Evolutionary conservation across 35 echinoderm and acorn worm genomes (phyloP), one percentile per base, ranked within the genome.

Genomic region (Heliocidaris erythrogramma): DNA sequence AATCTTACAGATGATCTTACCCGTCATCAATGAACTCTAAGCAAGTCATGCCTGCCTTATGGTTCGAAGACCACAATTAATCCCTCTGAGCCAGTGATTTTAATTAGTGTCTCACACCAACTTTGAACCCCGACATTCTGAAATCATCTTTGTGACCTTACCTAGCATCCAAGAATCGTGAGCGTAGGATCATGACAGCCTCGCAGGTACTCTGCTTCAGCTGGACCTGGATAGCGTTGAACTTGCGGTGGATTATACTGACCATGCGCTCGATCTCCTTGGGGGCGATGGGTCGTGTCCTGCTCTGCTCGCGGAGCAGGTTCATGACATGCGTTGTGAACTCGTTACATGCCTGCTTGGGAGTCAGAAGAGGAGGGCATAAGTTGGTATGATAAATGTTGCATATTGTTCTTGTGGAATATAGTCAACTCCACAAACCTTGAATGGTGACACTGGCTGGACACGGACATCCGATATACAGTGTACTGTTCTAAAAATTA

Each of bases 271-370:
- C 98, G 85, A 99, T 99, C 95, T 99, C 98, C 92, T 99, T 99
- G 95, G 98, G 98, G 92, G 98, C 98, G 90, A 99, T 99, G 48
- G 98, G 98, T 48, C 98, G 93, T 93, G 98, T 99, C 94, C 98
- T 90, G 94, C 98, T 99, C 97, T 99, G 98, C 91, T 99, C 98
- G 56, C 98, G 96, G 85, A 99, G 96, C 92, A 99, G 97, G 92
- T 99, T 99, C 98, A 99, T 99, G 30, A 99, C 98, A 94, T 99
- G 98, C 42, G 98, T 99, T 71, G 98, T 99, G 94, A 99, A 99
- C 94, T 99, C 98, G 92, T 99, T 99, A 90, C 98, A 99, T 48
- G 98, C 98, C 98, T 99, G 95, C 94, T 88, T 91, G 94, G 71
- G 92, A 85, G 94, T 49, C 53, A 84, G 91, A 35, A 94, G 16